Evolutionary conservation across 2,797 vertebrate genomes (phyloP), one percentile per base, ranked within the genome.

Genomic region (Oreonectes daqikongensis): DNA sequence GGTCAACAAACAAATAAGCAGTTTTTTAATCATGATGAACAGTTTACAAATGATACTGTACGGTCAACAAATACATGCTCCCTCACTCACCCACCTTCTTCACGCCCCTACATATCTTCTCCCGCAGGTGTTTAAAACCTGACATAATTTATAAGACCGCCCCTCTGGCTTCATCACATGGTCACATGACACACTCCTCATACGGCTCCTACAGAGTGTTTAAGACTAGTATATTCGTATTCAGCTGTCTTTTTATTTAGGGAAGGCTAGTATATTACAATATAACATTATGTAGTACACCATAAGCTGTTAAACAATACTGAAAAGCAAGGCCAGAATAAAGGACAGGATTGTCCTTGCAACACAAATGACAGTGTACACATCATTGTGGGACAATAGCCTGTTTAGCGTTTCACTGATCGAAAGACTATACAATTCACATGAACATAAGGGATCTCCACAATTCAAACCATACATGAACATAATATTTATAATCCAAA

Each of bases 191-290:
- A n/a, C n/a, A n/a, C n/a, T n/a, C n/a, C n/a, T n/a, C n/a, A n/a
- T n/a, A n/a, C n/a, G n/a, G n/a, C n/a, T n/a, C n/a, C n/a, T n/a
- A n/a, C n/a, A n/a, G n/a, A n/a, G n/a, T n/a, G n/a, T n/a, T n/a
- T n/a, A n/a, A n/a, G n/a, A n/a, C n/a, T n/a, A n/a, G n/a, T n/a
- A n/a, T n/a, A n/a, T n/a, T n/a, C n/a, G n/a, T n/a, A n/a, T n/a
- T n/a, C n/a, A n/a, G n/a, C n/a, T 42, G 17, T 60, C 28, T 28
- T 68, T 76, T 72, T 69, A 69, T 68, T 76, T 3, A 6, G 3
- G 20, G 1, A 76, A 50, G 46, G 4, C 5, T 35, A 26, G 14
- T 24, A 32, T 75, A n/a, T n/a, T 44, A 65, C 72, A 74, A 32
- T 75, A n/a, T n/a, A 30, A 65, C 72, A 74, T 14, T 42, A 42